Evolutionary conservation across 2,888 invertebrate species (phyloP), one percentile per base, ranked within the genome.

Genomic region (Plemyria rubiginata): DNA sequence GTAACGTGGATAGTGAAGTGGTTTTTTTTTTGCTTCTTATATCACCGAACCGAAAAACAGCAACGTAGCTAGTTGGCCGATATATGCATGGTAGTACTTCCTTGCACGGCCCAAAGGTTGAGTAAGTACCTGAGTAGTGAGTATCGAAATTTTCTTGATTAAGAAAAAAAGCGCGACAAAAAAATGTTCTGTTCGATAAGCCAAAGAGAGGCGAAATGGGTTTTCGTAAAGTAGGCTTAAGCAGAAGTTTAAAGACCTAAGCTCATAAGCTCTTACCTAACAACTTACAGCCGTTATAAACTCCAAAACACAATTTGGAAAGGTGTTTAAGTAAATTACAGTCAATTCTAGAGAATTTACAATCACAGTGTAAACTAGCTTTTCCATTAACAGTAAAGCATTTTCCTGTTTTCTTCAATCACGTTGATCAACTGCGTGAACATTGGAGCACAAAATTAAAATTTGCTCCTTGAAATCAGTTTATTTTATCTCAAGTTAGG

Each of bases 251-350:
- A 4, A 40, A 59, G 53, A 52, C 59, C 46, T 32, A 12, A 36
- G 13, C 29, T 9, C 41, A 11, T 49, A 57, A 36, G 36, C 51
- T 57, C 13, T 16, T 41, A 29, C 28, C 16, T 22, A 36, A 43
- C 36, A 45, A 11, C 16, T 9, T 45, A 45, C 50, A 6, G 11
- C 13, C 22, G 32, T 43, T 51, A 57, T 50, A 57, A 57, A 41
- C 32, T 29, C 43, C 13, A 16, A 57, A 43, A 51, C 50, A 49
- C 48, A 54, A 43, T 54, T 49, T 49, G 49, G 49, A 36, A 49
- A 60, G 54, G 71, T 72, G 73, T 74, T 77, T 72, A 76, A 76
- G 76, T 74, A 73, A 78, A 77, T 78, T 63, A 72, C 68, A 52
- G 54, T 69, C 72, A 41, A 16, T 52, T 46, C 12, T 67, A 63